A percentile compares a stretch with the other conserved stretches of the same genome.
These are phyloP conservation scores for Petroica traversi DNA, from an alignment of 2,113 vertebrate genomes.

Conservation along the genomic window DNA sequence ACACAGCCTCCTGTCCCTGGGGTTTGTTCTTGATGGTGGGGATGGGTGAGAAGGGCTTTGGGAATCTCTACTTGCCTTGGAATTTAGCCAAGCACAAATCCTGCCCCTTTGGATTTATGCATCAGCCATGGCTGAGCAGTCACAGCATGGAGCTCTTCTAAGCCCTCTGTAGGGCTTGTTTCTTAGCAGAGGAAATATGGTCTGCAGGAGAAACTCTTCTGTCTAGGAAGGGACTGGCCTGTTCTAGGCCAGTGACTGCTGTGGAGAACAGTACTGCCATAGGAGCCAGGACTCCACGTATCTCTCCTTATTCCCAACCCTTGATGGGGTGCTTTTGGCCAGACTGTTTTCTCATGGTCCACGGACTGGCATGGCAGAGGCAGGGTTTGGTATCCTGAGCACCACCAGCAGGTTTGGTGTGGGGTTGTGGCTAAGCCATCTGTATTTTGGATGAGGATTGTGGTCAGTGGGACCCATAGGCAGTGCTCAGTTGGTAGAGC, in stretches of 20 bases:
- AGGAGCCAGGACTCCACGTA: background rate
- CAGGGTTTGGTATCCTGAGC: accelerated
- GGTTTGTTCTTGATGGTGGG: background rate
- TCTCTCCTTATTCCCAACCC: accelerated
- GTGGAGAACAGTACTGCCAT: background rate
- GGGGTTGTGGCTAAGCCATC: background rate
- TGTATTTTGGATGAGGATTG: background rate
- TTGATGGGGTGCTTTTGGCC: background rate
- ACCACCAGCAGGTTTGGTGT: background rate
- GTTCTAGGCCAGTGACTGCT: background rate
- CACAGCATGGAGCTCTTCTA: background rate
- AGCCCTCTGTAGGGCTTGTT: background rate
- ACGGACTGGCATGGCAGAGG: background rate
- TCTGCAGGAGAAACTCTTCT: background rate
- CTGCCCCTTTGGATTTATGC: background rate
- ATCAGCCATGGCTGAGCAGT: background rate
- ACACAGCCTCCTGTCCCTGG: background rate
- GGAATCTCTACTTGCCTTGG: background rate
- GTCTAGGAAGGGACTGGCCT: background rate
- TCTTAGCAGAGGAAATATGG: background rate
- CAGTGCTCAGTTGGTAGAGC: accelerated
- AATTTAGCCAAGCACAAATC: background rate
- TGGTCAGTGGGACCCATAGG: background rate
- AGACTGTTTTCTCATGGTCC: background rate
- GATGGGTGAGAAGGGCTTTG: background rate